A percentile compares a stretch with the other conserved stretches of the same genome.
These are phyloP conservation scores for Cyanoramphus novaezelandiae DNA, from an alignment of 2,113 vertebrate genomes.

Conservation along the genomic window DNA sequence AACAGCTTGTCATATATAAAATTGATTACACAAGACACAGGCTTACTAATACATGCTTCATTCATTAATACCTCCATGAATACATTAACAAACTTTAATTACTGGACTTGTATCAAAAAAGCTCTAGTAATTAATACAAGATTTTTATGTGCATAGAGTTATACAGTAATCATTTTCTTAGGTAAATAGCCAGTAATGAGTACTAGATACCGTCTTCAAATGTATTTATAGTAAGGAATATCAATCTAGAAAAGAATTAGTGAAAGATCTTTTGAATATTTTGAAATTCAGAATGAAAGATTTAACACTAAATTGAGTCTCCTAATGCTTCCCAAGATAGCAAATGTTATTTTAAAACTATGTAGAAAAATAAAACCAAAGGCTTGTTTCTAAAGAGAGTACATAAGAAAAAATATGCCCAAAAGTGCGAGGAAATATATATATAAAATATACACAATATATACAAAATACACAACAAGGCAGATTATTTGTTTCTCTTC, in stretches of 20 bases:
- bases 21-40: neutral
- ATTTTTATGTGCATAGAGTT: neutral
- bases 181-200: neutral
- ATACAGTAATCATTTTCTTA: neutral
- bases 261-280: neutral
- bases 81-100: conserved; percentile 17
- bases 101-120: neutral
- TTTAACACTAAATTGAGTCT: neutral
- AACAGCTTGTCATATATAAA: neutral
- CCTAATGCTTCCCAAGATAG: neutral
- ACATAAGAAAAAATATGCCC: neutral
- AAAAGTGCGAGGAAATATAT: neutral
- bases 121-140: neutral
- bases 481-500: neutral
- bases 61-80: neutral
- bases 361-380: neutral
- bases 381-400: neutral
- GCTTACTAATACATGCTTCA: conserved; percentile 1
- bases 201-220: neutral
- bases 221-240: neutral
- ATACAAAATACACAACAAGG: neutral
- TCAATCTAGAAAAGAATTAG: neutral
- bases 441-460: neutral
- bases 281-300: neutral
- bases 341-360: neutral